Evolutionary conservation across 2,888 invertebrate species (phyloP), one percentile per base, ranked within the genome.

Genomic region (Hypena proboscidalis): DNA sequence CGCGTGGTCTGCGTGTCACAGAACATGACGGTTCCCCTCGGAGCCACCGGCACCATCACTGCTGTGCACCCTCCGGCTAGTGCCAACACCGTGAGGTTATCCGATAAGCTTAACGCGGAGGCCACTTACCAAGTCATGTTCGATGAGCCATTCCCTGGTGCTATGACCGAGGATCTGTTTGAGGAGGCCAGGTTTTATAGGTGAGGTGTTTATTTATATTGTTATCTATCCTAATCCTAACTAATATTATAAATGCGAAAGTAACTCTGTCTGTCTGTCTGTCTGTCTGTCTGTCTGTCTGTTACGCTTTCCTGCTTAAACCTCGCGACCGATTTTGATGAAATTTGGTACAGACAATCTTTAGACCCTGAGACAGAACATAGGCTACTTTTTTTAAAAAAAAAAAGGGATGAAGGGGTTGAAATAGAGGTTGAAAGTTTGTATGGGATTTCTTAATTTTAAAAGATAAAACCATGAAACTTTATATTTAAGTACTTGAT

Each of bases 31-130:
- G 96, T 97, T 8, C 98, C 98, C 0, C 81, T 96, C 3, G 98
- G 98, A 1, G 90, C 93, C 5, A 93, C 94, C 51, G 99, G 99
- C 15, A 98, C 97, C 0, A 90, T 99, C 0, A 94, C 97, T n/a
- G 97, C 93, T 0, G 90, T 95, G 4, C 84, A 55, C 60, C 84
- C 22, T 58, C 74, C 67, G 59, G 75, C 74, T 44, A 75, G 14
- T 67, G 70, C 70, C 74, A 92, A 66, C 77, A 92, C 79, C 27
- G 93, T 71, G 47, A 86, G 82, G 33, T 80, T 85, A 56, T 92
- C 81, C 17, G 94, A 90, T 70, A 93, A 87, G 33, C 68, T 75
- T 50, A 88, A 92, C 35, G 80, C 90, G 0, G 93, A 94, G 23
- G 89, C 87, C 0, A 88, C 94, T 38, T 96, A 95, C 71, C 97